Conservation (phyloP, 2,888 invertebrate genomes). For the Anorthoa munda region DNA sequence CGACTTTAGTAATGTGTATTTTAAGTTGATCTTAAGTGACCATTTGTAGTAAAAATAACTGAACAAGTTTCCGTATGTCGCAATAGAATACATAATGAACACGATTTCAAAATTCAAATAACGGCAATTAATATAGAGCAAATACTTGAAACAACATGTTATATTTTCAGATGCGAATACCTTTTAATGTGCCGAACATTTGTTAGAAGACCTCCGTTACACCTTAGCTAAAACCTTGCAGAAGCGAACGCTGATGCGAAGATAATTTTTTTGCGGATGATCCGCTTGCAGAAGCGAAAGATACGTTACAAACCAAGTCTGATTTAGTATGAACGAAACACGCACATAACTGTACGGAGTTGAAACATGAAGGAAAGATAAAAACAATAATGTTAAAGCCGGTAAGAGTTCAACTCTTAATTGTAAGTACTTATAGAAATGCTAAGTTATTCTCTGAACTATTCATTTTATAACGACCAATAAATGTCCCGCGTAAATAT, state of each 20-base stretch:
- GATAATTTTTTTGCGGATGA: neutral
- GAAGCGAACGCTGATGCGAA: neutral
- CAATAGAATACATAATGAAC: no score
- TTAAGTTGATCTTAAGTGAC: no score
- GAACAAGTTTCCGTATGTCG: no score
- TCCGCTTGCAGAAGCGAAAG: neutral
- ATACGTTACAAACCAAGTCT: neutral
- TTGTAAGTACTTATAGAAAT: constrained; percentile 9
- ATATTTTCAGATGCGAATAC: neutral
- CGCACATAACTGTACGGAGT: neutral
- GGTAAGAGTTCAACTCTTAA: neutral
- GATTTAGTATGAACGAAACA: constrained; percentile 26
- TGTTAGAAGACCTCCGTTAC: neutral
- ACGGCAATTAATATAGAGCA: neutral
- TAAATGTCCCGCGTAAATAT: constrained; percentile 18
- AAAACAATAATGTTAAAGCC: neutral
- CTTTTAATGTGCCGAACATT: neutral
- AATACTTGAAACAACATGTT: neutral
- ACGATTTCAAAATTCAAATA: no score
- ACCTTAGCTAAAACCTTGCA: neutral
- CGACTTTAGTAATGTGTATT: no score
- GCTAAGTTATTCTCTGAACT: constrained; percentile 8
- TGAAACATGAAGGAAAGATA: neutral
- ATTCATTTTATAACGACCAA: constrained; percentile 2
- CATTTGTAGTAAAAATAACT: no score